Base-by-base conservation (phyloP, 2,113 vertebrate genomes). In the Chinchilla lanigera region DNA sequence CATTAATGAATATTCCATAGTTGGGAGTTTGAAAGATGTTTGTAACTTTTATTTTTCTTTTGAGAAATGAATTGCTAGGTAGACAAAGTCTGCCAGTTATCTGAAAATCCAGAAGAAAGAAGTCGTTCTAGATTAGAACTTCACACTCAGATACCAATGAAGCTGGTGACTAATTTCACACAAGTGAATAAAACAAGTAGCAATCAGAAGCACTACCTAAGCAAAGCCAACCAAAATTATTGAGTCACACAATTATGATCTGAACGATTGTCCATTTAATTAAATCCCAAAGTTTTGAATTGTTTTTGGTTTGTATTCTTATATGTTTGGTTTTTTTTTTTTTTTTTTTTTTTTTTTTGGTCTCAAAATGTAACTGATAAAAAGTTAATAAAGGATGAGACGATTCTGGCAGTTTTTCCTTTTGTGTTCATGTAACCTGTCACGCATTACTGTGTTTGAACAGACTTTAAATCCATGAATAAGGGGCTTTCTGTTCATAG, bases 81-180 rank as follows among this genome's bases (percentile, higher is more conserved):
- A 60, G 80, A 75, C 28, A 75, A 75, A 92, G 35, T 5, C 4
- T 82, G 3, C 1, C 38, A 82, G 16, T 11, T 54, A 38, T 4
- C 60, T 84, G 44, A 56, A 2, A 78, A 78, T 78, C 5, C 20
- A 71, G 44, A 38, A 30, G 12, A 22, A 65, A 19, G 13, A 83
- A 4, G 7, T 58, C 38, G 22, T 44, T 85, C 22, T 50, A 56
- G 14, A 81, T 75, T n/a, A 89, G 54, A 6, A 0, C 33, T 60
- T 67, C 28, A 47, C 41, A 24, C 13, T 61, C 2, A 28, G 47
- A 47, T 35, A 5, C 0, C 28, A 44, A 0, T 0, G 19, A 10
- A 63, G 13, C 2, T 69, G 58, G 52, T 52, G 26, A 63, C 22
- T 38, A 13, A 35, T 12, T 52, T 3, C 12, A 83, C 63, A 67